Evolutionary conservation across 2,888 invertebrate genomes (phyloP), one percentile per base, ranked within the genome.

Genomic region (Drosophila pullipes): DNA sequence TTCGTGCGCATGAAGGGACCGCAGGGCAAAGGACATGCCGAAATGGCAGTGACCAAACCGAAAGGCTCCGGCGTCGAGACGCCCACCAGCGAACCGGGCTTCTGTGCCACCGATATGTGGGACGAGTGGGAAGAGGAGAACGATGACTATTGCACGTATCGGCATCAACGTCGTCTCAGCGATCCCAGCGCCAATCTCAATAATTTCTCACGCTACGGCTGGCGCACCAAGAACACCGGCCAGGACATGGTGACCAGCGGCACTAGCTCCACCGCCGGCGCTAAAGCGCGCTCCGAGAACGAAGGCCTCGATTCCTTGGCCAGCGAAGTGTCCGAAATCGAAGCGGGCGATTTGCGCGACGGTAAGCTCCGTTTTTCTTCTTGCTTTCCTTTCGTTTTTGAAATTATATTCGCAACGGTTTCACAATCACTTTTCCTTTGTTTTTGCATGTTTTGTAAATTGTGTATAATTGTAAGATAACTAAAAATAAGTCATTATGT

Each of bases 1-100:
- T 99, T 99, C 94, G 99, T 99, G 58, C 95, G 98, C 73, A 98
- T 99, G 98, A 97, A 99, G 94, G 99, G 99, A 18, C 99, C 99
- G 18, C 96, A 97, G 91, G 98, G 98, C 80, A 99, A 98, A 94
- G 98, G 97, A 0, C 97, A 98, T 94, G 99, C 99, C 0, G 99
- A 99, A 94, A 98, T 99, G 97, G 99, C 99, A 1, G 98, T 98
- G 58, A 97, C 97, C n/a, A 96, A 97, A 91, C 97, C 97, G 33
- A 97, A 96, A 93, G 97, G 97, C 89, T 97, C 97, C 22, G 99
- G 99, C 1, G 97, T 97, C 3, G 99, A 99, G 93, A 99, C 99
- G 18, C 99, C 99, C 28, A 97, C 97, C 67, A 98, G 98, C 25
- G 99, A 99, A 94, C 98, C 97, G 69, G 95, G 98, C 7, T 96